phyloP scores from a whole-genome alignment of 2,888 invertebrate genomes.

The Cantharis rustica region DNA sequence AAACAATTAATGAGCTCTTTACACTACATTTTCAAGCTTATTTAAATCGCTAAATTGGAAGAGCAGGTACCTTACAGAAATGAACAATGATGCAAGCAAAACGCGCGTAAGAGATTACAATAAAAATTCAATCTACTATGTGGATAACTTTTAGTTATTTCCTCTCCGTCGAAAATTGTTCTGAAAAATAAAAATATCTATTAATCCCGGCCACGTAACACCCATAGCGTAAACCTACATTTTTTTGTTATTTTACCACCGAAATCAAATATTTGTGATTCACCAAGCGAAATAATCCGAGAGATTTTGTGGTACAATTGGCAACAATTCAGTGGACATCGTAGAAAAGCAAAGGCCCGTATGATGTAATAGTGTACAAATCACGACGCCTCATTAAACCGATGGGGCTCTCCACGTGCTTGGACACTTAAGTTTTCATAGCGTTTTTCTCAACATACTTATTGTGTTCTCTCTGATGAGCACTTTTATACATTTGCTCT shows the following conservation, averaged over 20 bases:
- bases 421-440: constrained; percentile 14
- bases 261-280: constrained; percentile 41
- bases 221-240: not conserved
- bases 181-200: not conserved
- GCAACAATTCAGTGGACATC: constrained; percentile 44
- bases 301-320: constrained; percentile 40
- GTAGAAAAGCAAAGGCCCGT: constrained; percentile 41
- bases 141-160: not conserved
- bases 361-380: constrained; percentile 51
- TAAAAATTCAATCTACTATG: not conserved
- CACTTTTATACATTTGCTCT: not conserved
- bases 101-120: not conserved
- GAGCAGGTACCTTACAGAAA: not conserved
- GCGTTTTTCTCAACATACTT: not conserved
- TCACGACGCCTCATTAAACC: constrained; percentile 49
- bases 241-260: constrained; percentile 18
- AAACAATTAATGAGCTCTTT: constrained; percentile 37
- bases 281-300: constrained; percentile 24
- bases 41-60: constrained; percentile 1
- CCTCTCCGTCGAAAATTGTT: not conserved
- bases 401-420: constrained; percentile 27
- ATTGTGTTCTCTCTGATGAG: not conserved
- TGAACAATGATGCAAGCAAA: not conserved
- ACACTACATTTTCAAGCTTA: constrained; percentile 11
- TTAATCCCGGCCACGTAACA: not conserved